Conservation (phyloP, 35 echinoderm and acorn worm genomes). For the Holothuria glaberrima region DNA sequence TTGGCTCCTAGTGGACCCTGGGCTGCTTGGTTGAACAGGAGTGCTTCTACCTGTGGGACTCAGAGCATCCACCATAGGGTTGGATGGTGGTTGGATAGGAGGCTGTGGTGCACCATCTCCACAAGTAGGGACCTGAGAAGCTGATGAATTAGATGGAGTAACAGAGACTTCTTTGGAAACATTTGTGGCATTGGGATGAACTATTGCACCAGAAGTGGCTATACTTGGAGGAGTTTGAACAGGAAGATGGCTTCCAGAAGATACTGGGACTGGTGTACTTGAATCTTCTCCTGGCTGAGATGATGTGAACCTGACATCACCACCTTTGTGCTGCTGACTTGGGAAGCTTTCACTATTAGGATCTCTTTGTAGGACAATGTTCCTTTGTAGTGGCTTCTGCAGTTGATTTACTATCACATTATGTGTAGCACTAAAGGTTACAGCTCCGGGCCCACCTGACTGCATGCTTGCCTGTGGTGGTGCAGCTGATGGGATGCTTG, state of each 20-base stretch:
- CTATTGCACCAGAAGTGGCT: constrained; percentile 24
- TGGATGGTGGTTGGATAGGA: constrained; percentile 41
- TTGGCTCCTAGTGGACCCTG: constrained; percentile 3
- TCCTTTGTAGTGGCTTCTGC: background rate
- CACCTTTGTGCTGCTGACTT: too few species aligned
- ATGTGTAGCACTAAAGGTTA: background rate
- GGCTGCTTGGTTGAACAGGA: constrained; percentile 28
- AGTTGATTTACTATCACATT: background rate
- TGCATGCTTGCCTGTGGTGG: background rate
- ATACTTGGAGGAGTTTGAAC: background rate
- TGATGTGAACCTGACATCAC: too few species aligned
- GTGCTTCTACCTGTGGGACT: constrained; percentile 40
- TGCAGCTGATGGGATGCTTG: too few species aligned
- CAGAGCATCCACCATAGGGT: constrained; percentile 55
- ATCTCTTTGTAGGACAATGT: constrained; percentile 38
- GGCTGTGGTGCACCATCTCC: constrained; percentile 49
- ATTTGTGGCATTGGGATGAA: constrained; percentile 26
- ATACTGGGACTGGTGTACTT: background rate
- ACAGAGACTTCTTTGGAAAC: background rate
- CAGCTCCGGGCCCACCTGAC: background rate
- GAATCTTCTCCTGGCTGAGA: background rate
- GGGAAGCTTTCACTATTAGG: background rate
- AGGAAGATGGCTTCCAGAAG: background rate
- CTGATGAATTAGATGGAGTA: background rate
- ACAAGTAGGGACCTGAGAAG: constrained; percentile 23